Conservation (phyloP, 2,113 vertebrate species). For the Lathamus discolor region DNA sequence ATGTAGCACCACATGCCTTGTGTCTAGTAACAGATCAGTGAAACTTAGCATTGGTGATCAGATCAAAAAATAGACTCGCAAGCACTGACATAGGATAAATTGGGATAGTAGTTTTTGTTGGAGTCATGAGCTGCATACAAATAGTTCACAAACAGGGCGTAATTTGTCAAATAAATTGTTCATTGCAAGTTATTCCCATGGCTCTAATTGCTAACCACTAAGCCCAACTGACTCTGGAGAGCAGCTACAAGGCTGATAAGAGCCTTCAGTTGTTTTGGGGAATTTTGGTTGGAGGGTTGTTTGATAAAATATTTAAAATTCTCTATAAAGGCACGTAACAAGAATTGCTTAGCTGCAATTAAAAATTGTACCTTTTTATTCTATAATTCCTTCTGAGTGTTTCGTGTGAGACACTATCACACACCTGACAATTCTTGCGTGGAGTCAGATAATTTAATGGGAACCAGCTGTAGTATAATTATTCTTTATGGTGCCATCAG, state of each 20-base stretch:
- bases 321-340: not conserved
- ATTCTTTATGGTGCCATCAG: constrained; percentile 10
- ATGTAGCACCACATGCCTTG: not conserved
- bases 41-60: not conserved
- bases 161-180: not conserved
- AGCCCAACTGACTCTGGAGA: not conserved
- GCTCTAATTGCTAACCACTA: not conserved
- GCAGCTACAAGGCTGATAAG: not conserved
- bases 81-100: not conserved
- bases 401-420: not conserved
- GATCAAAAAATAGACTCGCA: not conserved
- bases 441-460: not conserved
- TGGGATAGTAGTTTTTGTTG: not conserved
- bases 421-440: not conserved
- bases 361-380: not conserved
- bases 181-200: not conserved
- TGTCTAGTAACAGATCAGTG: not conserved
- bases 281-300: not conserved
- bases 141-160: not conserved
- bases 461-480: constrained; percentile 11
- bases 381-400: not conserved
- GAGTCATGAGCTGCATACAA: not conserved
- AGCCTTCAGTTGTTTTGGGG: not conserved
- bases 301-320: not conserved
- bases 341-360: not conserved